Conservation (phyloP, 2,113 vertebrate genomes). For the Arvicanthis niloticus region DNA sequence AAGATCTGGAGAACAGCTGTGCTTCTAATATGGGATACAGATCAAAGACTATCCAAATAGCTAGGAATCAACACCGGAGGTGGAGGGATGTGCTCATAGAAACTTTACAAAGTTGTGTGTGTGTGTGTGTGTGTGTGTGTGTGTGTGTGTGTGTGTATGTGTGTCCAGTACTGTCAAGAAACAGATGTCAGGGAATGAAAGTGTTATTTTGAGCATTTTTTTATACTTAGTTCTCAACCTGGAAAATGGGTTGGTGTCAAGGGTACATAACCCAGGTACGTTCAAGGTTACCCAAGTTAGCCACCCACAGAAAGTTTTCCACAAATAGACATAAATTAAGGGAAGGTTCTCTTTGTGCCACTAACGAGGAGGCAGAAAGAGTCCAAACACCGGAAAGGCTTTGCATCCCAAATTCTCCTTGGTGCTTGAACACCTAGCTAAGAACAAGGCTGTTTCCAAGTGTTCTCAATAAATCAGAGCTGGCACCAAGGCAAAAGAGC, state of each 20-base stretch:
- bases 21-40: conserved; percentile 52
- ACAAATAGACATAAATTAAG: neutral
- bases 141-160: neutral
- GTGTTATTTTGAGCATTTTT: neutral
- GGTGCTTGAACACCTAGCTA: neutral
- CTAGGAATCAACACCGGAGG: conserved; percentile 60
- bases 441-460: neutral
- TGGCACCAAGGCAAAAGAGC: neutral
- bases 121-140: neutral
- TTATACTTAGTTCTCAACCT: neutral
- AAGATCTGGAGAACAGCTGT: conserved; percentile 73
- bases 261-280: neutral
- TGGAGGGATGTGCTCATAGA: neutral
- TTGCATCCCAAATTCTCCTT: neutral
- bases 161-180: neutral
- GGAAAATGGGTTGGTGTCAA: neutral
- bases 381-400: neutral
- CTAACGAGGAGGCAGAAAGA: neutral
- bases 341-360: neutral
- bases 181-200: neutral
- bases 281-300: neutral
- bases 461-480: neutral
- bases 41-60: conserved; percentile 64
- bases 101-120: conserved; percentile 27
- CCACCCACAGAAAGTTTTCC: neutral